Evolutionary conservation across 2,888 invertebrate species (phyloP), one percentile per base, ranked within the genome.

Genomic region (Strigamia crassipes): DNA sequence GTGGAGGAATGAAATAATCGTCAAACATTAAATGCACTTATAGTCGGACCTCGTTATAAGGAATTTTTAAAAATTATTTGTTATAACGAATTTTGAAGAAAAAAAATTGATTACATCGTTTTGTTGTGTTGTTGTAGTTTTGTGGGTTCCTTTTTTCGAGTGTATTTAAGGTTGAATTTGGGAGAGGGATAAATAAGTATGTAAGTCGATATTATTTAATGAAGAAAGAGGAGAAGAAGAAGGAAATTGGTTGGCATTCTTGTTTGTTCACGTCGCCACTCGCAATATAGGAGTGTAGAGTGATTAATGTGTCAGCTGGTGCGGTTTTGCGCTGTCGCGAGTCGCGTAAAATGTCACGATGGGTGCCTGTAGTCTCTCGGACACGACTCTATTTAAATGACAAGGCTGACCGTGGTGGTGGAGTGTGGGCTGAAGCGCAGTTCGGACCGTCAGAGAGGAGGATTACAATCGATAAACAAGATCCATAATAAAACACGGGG

Each of bases 251-350:
- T 73, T 73, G 13, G 31, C 21, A 66, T 66, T 66, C 61, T 66
- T 66, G 61, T 66, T 15, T 73, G 73, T 31, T 73, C 27, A n/a
- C 73, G 73, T 73, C 31, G 73, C 31, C 5, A 10, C 27, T 73
- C 31, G 73, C 31, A 27, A 10, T 73, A 27, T 27, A 15, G 56
- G n/a, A 73, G 73, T 73, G 73, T 27, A 73, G 31, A 73, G 73
- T 73, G 73, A 73, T 73, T 73, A 73, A 73, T 73, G 73, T 73
- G 73, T 73, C 73, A 73, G 73, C 73, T 73, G 73, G 73, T 73
- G 73, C 27, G 73, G 73, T 73, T 73, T 73, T 73, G 73, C 27
- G 12, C 73, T 73, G 73, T 73, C 73, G 73, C 27, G 31, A 73
- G 31, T 73, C 73, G 73, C 27, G 73, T 31, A 73, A 13, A 27